Conservation (phyloP, 2,888 invertebrate genomes). For the Ennomos erosarius region DNA sequence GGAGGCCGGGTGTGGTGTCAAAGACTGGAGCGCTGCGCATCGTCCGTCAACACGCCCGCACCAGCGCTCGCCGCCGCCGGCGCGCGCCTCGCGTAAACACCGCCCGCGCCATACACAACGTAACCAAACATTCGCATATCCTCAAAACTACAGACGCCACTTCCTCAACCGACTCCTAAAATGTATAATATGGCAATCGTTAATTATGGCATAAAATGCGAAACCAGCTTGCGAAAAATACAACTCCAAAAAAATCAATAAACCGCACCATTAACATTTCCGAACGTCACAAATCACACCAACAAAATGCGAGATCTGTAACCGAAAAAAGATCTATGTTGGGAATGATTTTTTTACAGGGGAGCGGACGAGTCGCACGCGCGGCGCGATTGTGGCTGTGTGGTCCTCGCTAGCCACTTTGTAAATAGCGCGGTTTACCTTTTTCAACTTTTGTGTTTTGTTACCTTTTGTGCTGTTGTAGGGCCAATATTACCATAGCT, state of each 20-base stretch:
- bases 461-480: constrained; percentile 86
- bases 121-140: constrained; percentile 70
- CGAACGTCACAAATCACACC: constrained; percentile 85
- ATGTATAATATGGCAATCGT: constrained; percentile 15
- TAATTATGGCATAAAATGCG: constrained; percentile 39
- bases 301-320: constrained; percentile 83
- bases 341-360: constrained; percentile 78
- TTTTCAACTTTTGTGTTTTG: constrained; percentile 86
- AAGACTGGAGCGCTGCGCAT: constrained; percentile 70
- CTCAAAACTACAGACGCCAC: constrained; percentile 43
- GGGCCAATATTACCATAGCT: constrained; percentile 85
- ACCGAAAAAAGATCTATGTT: constrained; percentile 81
- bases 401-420: constrained; percentile 85
- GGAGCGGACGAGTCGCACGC: constrained; percentile 81
- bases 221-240: constrained; percentile 42
- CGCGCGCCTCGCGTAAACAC: constrained; percentile 73
- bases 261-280: constrained; percentile 80
- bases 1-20: constrained; percentile 72
- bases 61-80: constrained; percentile 43
- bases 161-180: constrained; percentile 42
- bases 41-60: constrained; percentile 69
- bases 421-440: constrained; percentile 86
- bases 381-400: constrained; percentile 84
- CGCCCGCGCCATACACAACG: constrained; percentile 48
- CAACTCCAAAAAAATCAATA: constrained; percentile 65